Evolutionary conservation across 2,797 vertebrate species (phyloP).

Genomic region (Delichon dasypus): DNA sequence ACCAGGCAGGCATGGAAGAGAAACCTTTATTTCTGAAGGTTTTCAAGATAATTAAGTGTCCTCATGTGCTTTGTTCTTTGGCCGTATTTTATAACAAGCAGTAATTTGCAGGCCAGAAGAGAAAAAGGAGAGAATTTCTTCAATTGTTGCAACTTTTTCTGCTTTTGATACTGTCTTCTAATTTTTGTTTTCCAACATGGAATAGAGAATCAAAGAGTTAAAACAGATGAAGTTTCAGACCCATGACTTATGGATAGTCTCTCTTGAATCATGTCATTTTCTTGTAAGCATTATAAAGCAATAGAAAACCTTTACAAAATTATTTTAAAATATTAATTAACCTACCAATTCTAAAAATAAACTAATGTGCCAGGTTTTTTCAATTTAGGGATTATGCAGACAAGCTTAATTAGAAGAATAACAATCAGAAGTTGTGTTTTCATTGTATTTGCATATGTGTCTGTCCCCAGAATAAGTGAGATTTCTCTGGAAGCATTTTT

Average conservation of each 20-base stretch:
- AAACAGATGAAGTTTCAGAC: not conserved
- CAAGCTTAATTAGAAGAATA: not conserved
- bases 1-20: not conserved
- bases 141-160: not conserved
- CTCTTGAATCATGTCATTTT: not conserved
- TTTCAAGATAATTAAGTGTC: slow-evolving; percentile 57
- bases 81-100: not conserved
- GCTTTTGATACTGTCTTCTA: not conserved
- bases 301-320: not conserved
- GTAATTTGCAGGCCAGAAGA: slow-evolving; percentile 35
- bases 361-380: not conserved
- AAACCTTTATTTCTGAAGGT: slow-evolving; percentile 42
- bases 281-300: not conserved
- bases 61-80: slow-evolving; percentile 11
- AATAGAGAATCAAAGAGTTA: not conserved
- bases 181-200: not conserved
- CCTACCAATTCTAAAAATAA: not conserved
- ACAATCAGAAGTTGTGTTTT: not conserved
- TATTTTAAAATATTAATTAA: not conserved
- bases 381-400: not conserved
- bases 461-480: not conserved
- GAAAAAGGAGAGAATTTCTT: slow-evolving; percentile 7
- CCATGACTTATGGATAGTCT: not conserved
- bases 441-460: not conserved
- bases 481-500: not conserved